phyloP scores from a whole-genome alignment of 2,888 invertebrate species.

The Spicauda simplicius region DNA sequence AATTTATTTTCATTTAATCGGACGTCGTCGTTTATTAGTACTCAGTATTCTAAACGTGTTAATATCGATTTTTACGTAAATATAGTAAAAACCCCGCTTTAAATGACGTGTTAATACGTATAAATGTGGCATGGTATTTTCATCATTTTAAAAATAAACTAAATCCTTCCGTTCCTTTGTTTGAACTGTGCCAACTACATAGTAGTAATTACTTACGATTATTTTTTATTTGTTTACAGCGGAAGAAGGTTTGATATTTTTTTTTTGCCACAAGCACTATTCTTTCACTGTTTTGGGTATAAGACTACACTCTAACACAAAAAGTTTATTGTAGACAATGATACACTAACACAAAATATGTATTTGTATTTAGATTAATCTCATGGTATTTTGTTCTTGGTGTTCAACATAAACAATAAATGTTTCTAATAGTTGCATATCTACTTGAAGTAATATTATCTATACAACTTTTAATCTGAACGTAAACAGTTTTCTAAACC shows the following conservation, averaged over 20 bases:
- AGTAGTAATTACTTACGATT: slow-evolving; percentile 39
- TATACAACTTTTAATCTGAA: too few species aligned
- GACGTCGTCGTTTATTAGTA: background rate
- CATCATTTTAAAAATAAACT: slow-evolving; percentile 48
- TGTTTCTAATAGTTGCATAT: too few species aligned
- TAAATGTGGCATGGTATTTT: slow-evolving; percentile 33
- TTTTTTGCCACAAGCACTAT: slow-evolving; percentile 26
- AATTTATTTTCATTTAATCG: slow-evolving; percentile 6
- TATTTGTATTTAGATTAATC: too few species aligned
- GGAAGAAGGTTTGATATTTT: slow-evolving; percentile 72
- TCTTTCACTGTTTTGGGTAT: slow-evolving; percentile 13
- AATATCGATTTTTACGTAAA: background rate
- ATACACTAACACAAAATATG: background rate
- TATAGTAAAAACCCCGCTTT: background rate
- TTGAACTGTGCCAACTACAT: slow-evolving; percentile 46
- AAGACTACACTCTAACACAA: background rate
- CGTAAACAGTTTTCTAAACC: too few species aligned
- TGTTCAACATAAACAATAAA: too few species aligned
- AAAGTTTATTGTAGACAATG: background rate
- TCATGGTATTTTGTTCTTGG: too few species aligned
- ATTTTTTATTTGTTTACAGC: slow-evolving; percentile 69
- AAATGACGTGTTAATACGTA: too few species aligned
- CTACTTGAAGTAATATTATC: too few species aligned
- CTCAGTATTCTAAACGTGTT: background rate
- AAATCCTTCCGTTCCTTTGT: slow-evolving; percentile 45